A percentile compares a stretch with the other conserved stretches of the same genome.
Evolutionary conservation across 1,140 invertebrate species (phyloP).

Genomic region (Leptopilina boulardi): DNA sequence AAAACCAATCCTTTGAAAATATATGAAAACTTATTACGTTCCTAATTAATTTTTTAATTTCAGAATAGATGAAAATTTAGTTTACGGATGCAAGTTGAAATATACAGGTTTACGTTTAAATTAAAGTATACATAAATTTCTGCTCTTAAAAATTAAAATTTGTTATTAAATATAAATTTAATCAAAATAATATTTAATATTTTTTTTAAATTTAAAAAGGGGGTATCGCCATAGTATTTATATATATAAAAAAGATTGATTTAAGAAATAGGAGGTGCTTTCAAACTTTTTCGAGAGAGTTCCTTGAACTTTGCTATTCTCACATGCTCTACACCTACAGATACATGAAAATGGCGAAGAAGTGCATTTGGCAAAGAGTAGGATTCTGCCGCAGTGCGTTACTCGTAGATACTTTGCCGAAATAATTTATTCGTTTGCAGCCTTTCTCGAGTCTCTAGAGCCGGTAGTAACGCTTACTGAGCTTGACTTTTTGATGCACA

Average conservation of each 20-base stretch:
- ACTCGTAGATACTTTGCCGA: constrained; percentile 52
- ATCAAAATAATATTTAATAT: too few relatives aligned
- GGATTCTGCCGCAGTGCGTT: constrained; percentile 67
- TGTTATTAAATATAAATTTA: too few relatives aligned
- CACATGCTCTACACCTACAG: not conserved
- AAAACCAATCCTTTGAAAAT: too few relatives aligned
- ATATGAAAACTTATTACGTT: too few relatives aligned
- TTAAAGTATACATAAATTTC: too few relatives aligned
- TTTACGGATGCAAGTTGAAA: too few relatives aligned
- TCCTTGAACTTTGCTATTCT: not conserved
- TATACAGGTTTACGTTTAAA: too few relatives aligned
- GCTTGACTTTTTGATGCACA: constrained; percentile 30
- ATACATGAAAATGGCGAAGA: constrained; percentile 37
- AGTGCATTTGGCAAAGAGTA: constrained; percentile 64
- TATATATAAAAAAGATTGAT: not conserved
- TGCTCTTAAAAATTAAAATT: too few relatives aligned
- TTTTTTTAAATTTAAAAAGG: too few relatives aligned
- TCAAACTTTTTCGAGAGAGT: not conserved
- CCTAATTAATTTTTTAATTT: too few relatives aligned
- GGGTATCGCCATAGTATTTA: too few relatives aligned
- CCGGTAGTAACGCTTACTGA: constrained; percentile 28
- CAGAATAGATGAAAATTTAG: too few relatives aligned
- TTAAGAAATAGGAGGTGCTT: not conserved
- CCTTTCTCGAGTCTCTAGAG: constrained; percentile 25
- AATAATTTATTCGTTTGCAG: constrained; percentile 64